Conservation (phyloP, 2,888 invertebrate species). For the Diogma glabrata region DNA sequence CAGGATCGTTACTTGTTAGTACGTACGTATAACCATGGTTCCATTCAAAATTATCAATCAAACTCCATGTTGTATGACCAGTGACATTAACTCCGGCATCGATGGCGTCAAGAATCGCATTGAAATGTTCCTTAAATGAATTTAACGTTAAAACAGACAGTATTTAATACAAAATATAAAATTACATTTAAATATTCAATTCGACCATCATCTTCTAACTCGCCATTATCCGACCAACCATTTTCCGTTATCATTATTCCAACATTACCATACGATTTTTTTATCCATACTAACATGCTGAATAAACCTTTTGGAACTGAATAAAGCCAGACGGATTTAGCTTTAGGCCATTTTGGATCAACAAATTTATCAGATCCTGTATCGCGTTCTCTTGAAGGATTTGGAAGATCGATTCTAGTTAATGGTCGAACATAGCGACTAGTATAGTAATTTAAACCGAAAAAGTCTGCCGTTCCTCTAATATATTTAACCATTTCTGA, state of each 20-base stretch:
- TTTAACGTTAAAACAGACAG: too few species aligned
- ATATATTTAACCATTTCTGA: conserved; percentile 14
- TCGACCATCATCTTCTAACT: conserved; percentile 30
- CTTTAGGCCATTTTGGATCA: conserved; percentile 25
- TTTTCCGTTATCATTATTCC: conserved; percentile 43
- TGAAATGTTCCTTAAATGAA: conserved; percentile 30
- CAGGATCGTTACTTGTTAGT: too few species aligned
- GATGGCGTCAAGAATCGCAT: conserved; percentile 38
- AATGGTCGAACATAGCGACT: conserved; percentile 21
- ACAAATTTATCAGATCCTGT: conserved; percentile 19
- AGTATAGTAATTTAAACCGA: conserved; percentile 28
- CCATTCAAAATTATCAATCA: conserved; percentile 59
- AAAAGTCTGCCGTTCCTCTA: conserved; percentile 26
- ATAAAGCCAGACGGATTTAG: conserved; percentile 26
- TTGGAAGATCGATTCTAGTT: conserved; percentile 22
- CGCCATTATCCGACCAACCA: conserved; percentile 36
- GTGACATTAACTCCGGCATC: conserved; percentile 38
- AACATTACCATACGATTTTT: not conserved
- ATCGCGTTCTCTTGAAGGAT: conserved; percentile 44
- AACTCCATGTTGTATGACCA: conserved; percentile 48
- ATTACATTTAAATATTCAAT: conserved; percentile 14
- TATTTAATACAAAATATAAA: too few species aligned
- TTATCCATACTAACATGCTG: conserved; percentile 17
- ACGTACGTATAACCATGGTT: too few species aligned
- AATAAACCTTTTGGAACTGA: too few species aligned